Percentiles rank a stretch among this genome's conserved stretches.
These are phyloP conservation scores for Tragelaphus scriptus DNA, from an alignment of 2,113 vertebrate species.

Conservation along the genomic window DNA sequence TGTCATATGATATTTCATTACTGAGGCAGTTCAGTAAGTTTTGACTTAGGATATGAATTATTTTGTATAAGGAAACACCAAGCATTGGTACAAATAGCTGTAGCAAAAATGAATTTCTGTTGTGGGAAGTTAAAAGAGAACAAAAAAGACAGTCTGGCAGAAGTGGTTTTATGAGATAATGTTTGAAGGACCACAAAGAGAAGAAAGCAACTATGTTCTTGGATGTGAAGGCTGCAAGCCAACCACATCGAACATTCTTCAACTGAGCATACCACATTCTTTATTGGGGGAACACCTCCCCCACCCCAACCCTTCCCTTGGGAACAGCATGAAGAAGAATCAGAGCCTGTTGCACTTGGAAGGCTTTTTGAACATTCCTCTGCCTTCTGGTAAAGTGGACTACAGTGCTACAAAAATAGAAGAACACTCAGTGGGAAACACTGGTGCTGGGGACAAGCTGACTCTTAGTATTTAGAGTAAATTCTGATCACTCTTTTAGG, in stretches of 20 bases:
- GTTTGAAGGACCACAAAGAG: background rate
- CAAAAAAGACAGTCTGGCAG: background rate
- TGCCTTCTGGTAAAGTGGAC: conserved; percentile 11
- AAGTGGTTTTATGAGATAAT: conserved; percentile 17
- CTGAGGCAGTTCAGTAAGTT: background rate
- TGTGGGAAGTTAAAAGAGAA: conserved; percentile 26
- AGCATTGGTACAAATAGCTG: background rate
- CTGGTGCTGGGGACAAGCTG: background rate
- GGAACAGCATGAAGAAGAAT: conserved; percentile 10
- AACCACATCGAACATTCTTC: background rate
- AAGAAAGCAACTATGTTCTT: conserved; percentile 24
- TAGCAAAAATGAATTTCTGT: conserved; percentile 12
- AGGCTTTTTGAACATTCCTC: conserved; percentile 28
- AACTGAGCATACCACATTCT: background rate
- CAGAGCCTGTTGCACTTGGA: background rate
- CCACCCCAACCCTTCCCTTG: background rate
- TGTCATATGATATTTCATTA: background rate
- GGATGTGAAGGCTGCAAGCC: background rate
- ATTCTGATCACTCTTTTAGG: background rate
- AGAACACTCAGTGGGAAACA: background rate
- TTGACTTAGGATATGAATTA: background rate
- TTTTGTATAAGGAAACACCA: background rate
- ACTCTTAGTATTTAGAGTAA: conserved; percentile 25
- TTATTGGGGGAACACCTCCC: background rate
- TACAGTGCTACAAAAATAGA: conserved; percentile 13